phyloP scores from a whole-genome alignment of 2,797 vertebrate genomes.

The Oreochromis mossambicus region DNA sequence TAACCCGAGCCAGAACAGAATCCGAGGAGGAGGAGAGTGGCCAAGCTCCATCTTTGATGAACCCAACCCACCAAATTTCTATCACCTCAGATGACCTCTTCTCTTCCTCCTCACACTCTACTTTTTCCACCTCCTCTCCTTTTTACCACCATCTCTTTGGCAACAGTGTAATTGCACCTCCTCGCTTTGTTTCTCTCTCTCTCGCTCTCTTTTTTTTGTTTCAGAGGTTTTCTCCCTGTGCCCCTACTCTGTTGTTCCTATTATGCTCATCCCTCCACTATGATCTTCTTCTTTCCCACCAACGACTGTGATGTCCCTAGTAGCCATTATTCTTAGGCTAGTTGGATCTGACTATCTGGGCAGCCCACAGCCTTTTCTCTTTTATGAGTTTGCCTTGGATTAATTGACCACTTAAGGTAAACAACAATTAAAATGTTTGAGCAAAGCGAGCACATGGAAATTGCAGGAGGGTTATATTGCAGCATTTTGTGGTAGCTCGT shows the following conservation, averaged over 20 bases:
- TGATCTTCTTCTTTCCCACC: slow-evolving; percentile 4
- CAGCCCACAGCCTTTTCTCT: slow-evolving; percentile 57
- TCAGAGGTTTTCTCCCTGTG: not conserved
- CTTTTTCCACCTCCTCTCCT: not conserved
- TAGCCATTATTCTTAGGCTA: slow-evolving; percentile 32
- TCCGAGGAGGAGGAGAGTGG: slow-evolving; percentile 60
- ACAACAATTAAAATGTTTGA: slow-evolving; percentile 66
- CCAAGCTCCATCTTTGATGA: slow-evolving; percentile 51
- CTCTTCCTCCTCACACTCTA: slow-evolving; percentile 8
- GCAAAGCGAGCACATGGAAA: slow-evolving; percentile 57
- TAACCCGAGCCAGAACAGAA: slow-evolving; percentile 49
- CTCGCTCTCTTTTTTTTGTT: not conserved
- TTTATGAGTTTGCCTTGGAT: slow-evolving; percentile 63
- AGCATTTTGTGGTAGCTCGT: slow-evolving; percentile 45
- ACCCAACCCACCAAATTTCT: slow-evolving; percentile 55
- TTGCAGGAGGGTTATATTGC: slow-evolving; percentile 54
- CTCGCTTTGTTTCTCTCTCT: not conserved
- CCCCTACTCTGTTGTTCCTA: not conserved
- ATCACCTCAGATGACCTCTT: slow-evolving; percentile 62
- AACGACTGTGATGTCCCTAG: slow-evolving; percentile 37
- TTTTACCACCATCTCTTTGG: not conserved
- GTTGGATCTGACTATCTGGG: slow-evolving; percentile 50
- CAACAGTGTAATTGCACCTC: not conserved
- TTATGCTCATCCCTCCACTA: not conserved
- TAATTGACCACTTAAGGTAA: slow-evolving; percentile 69